phyloP scores from a whole-genome alignment of 2,797 vertebrate genomes.

The Falco cherrug region DNA sequence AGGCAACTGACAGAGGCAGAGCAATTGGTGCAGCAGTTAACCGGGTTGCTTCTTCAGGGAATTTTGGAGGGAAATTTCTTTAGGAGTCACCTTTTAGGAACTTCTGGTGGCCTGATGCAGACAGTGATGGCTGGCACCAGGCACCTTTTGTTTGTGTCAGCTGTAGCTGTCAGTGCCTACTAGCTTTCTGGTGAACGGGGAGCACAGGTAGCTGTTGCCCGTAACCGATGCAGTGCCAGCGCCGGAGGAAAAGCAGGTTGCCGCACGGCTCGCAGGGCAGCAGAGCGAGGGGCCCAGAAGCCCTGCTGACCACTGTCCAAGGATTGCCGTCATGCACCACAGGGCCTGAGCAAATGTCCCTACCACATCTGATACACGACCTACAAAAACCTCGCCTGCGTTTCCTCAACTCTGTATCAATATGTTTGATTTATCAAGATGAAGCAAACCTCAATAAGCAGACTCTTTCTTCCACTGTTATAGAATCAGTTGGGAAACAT shows the following conservation, averaged over 20 bases:
- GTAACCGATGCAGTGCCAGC: too few species aligned
- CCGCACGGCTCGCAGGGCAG: too few species aligned
- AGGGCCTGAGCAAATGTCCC: neutral
- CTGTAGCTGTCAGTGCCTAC: neutral
- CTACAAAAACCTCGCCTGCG: neutral
- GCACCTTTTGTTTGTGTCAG: neutral
- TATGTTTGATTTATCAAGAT: neutral
- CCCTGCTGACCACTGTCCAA: rapidly evolving
- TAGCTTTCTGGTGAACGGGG: rapidly evolving
- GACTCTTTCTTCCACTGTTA: neutral
- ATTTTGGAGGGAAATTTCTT: neutral
- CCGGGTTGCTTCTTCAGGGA: neutral
- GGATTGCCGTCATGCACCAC: rapidly evolving
- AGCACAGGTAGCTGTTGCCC: neutral
- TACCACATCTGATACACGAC: neutral
- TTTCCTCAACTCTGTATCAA: neutral
- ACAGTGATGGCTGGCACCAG: neutral
- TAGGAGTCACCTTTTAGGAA: neutral
- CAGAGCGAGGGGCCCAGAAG: neutral
- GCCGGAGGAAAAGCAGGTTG: neutral
- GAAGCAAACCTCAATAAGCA: neutral
- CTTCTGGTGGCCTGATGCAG: neutral
- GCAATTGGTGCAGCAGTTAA: neutral
- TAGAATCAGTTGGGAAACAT: neutral
- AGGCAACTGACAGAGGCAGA: neutral